Base-by-base conservation (phyloP, 2,113 vertebrate genomes). In the Rallus limicola region DNA sequence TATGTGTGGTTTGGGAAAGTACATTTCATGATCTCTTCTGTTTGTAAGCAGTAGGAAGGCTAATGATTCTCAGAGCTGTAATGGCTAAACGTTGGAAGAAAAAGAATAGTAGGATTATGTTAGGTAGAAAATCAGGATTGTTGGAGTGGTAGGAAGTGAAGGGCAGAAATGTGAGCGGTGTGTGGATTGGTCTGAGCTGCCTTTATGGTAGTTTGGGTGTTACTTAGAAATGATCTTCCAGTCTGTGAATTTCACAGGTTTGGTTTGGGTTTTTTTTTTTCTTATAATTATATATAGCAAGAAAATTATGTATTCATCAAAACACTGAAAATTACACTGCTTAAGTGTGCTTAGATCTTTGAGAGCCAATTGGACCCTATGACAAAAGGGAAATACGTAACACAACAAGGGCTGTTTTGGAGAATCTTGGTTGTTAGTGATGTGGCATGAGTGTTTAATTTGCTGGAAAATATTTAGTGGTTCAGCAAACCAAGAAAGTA, bases 391-490 rank as follows among this genome's bases (percentile, higher is more conserved):
- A 87, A 95, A 82, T 72, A 44, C 3, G 9, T 90, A 92, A 85
- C 25, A 17, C 40, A 36, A n/a, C 38, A 29, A 52, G 93, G 94
- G 53, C 62, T 96, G 75, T 3, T 90, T 86, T 79, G 36, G 62
- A 62, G 76, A 79, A 44, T 83, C 82, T 79, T 70, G 55, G 29
- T 69, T 81, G 77, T 74, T 86, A 59, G 70, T 58, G 82, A 50
- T 16, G 46, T 0, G 9, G 72, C 93, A 96, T 3, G 8, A 90
- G 88, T 68, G 26, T 90, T 96, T 89, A 93, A 93, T 96, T 96
- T 91, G 86, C 62, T 95, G 80, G 67, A 91, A 96, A 95, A 83
- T 77, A 76, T 76, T 95, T 82, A 91, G 88, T 88, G 91, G 76
- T 86, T 96, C 84, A 91, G 79, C 82, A 94, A 56, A 91, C 40